Evolutionary conservation across 2,797 vertebrate genomes (phyloP).

Genomic region (Thamnophis elegans): DNA sequence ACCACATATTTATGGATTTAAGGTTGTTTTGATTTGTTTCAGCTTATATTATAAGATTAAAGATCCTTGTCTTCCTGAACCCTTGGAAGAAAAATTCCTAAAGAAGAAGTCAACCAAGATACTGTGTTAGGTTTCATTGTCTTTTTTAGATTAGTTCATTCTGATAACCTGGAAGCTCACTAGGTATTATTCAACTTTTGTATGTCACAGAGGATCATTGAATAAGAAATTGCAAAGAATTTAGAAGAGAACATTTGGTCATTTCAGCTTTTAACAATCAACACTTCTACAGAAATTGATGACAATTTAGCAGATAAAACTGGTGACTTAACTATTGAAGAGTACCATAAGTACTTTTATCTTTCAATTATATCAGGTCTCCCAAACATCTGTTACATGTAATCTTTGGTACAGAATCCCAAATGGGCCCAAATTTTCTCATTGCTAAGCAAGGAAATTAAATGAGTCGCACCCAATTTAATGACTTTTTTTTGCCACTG

Average conservation of each 20-base stretch:
- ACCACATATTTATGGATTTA: constrained; percentile 52
- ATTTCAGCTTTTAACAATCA: constrained; percentile 26
- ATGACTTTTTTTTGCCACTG: neutral
- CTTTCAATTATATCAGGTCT: neutral
- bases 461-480: neutral
- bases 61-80: constrained; percentile 50
- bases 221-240: constrained; percentile 42
- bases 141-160: constrained; percentile 65
- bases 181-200: constrained; percentile 40
- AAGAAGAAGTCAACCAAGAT: constrained; percentile 56
- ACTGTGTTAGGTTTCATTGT: constrained; percentile 65
- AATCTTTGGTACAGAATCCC: neutral
- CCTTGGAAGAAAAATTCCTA: constrained; percentile 55
- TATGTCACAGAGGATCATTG: constrained; percentile 52
- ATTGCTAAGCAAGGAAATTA: neutral
- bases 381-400: neutral
- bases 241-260: constrained; percentile 1
- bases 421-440: neutral
- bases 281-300: constrained; percentile 8
- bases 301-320: constrained; percentile 13
- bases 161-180: constrained; percentile 62
- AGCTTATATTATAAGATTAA: constrained; percentile 61
- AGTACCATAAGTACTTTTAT: neutral
- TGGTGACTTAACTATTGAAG: neutral
- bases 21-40: constrained; percentile 46